phyloP scores from a whole-genome alignment of 37 sponge, comb jelly and placozoan species.

The Oopsacas minuta region DNA sequence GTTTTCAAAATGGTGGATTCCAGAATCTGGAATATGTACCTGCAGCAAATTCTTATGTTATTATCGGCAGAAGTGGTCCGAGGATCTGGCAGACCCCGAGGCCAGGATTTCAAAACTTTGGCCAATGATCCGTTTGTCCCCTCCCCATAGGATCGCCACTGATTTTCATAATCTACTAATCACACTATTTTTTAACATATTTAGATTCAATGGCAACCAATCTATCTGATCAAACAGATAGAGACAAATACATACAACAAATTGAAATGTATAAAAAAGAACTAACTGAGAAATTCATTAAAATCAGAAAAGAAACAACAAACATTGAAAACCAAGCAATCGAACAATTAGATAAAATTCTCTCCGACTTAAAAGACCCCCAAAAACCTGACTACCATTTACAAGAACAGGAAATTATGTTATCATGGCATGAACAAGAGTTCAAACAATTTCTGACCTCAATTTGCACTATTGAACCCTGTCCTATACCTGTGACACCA shows the following conservation, averaged over 20 bases:
- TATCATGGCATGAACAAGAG: not conserved
- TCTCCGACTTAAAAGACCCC: not conserved
- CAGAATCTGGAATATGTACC: too few relatives aligned
- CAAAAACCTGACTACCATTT: not conserved
- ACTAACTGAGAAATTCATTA: not conserved
- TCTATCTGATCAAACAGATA: too few relatives aligned
- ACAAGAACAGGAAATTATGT: not conserved
- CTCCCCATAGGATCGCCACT: too few relatives aligned
- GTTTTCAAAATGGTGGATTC: too few relatives aligned
- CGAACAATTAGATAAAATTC: not conserved
- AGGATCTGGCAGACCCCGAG: too few relatives aligned
- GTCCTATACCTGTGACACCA: not conserved
- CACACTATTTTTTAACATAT: too few relatives aligned
- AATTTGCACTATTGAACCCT: not conserved
- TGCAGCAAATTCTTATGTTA: too few relatives aligned
- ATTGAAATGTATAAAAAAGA: not conserved
- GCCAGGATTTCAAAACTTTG: too few relatives aligned
- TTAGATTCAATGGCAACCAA: too few relatives aligned
- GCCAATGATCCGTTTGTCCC: too few relatives aligned
- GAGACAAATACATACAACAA: not conserved
- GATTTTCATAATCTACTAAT: too few relatives aligned
- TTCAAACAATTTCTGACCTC: not conserved
- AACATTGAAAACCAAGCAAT: not conserved
- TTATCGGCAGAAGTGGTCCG: too few relatives aligned
- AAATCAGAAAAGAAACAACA: not conserved